Evolutionary conservation across 1,140 invertebrate genomes (phyloP).

Genomic region (Paraescarpia echinospica): DNA sequence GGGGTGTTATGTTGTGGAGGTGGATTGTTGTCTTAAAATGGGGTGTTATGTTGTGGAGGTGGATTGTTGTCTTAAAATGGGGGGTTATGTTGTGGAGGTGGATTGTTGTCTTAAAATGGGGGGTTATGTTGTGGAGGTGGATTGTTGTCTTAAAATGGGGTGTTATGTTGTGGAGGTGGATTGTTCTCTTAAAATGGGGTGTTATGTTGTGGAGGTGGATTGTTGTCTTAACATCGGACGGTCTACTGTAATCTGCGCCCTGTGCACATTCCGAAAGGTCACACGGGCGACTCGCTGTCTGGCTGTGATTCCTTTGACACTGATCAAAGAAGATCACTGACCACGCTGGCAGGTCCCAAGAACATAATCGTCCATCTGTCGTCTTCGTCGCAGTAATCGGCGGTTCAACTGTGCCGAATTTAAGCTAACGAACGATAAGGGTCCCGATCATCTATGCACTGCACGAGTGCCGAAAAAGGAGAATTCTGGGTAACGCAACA

Average conservation of each 20-base stretch:
- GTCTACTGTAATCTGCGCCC: neutral
- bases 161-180: too few relatives aligned
- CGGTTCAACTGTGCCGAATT: neutral
- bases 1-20: too few relatives aligned
- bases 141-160: too few relatives aligned
- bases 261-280: neutral
- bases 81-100: too few relatives aligned
- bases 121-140: too few relatives aligned
- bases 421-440: neutral
- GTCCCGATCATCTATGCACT: neutral
- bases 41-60: too few relatives aligned
- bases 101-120: too few relatives aligned
- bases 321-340: neutral
- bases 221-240: neutral
- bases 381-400: neutral
- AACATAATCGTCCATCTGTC: neutral
- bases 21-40: too few relatives aligned
- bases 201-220: neutral
- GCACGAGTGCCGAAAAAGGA: too few relatives aligned
- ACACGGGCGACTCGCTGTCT: neutral
- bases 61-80: too few relatives aligned
- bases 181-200: too few relatives aligned
- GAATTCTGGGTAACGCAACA: too few relatives aligned
- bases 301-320: neutral
- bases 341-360: neutral